Evolutionary conservation across 2,113 vertebrate genomes (phyloP).

Genomic region (Pterophyllum scalare): DNA sequence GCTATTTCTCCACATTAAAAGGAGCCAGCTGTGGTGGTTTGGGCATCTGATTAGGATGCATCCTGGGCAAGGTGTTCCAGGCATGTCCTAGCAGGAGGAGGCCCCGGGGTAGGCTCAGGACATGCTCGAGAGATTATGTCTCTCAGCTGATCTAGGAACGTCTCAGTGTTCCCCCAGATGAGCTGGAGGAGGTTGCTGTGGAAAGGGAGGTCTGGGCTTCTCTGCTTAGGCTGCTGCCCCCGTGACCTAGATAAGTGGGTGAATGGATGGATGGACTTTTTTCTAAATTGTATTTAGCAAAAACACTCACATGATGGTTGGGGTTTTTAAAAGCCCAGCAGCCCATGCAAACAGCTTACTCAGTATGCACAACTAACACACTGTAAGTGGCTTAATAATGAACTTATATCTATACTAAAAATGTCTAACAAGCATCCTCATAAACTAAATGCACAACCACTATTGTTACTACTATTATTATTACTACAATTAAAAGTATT

Average conservation of each 20-base stretch:
- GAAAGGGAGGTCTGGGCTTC: not conserved
- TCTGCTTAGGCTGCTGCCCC: not conserved
- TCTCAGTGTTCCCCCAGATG: too few species aligned
- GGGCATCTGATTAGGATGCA: not conserved
- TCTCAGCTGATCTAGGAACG: not conserved
- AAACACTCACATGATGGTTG: too few species aligned
- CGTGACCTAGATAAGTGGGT: not conserved
- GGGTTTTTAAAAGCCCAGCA: not conserved
- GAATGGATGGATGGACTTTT: not conserved
- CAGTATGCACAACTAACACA: not conserved
- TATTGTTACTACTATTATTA: not conserved
- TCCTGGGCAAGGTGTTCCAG: not conserved
- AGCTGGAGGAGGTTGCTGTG: rapidly evolving
- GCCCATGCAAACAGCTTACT: not conserved
- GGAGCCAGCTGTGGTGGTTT: not conserved
- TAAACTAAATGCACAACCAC: not conserved
- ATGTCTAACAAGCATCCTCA: not conserved
- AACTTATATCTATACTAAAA: not conserved
- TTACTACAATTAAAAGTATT: not conserved
- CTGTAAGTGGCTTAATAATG: not conserved
- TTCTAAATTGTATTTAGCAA: not conserved
- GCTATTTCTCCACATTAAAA: not conserved
- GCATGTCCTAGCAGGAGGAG: not conserved
- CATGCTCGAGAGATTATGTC: not conserved
- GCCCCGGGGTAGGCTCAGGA: not conserved